Evolutionary conservation across 2,113 vertebrate genomes (phyloP).

Genomic region (Sclerurus mexicanus): DNA sequence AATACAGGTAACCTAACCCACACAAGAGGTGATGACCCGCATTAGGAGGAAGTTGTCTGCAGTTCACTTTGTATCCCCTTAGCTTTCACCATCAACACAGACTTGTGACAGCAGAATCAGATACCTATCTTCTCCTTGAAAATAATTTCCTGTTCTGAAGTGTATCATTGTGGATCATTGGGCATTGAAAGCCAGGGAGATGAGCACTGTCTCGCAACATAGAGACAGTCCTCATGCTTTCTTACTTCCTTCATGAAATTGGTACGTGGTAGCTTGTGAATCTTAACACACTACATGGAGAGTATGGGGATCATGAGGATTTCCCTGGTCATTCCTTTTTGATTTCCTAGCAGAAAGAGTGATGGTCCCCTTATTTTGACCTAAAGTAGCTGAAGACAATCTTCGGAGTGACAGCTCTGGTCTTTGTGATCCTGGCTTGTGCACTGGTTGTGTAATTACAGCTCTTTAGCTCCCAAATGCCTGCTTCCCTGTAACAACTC

Average conservation of each 20-base stretch:
- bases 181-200: neutral
- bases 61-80: neutral
- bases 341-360: neutral
- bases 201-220: neutral
- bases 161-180: fast-evolving
- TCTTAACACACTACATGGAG: neutral
- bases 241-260: neutral
- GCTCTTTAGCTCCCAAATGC: neutral
- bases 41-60: neutral
- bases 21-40: neutral
- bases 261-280: neutral
- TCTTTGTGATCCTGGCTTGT: neutral
- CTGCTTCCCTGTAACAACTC: neutral
- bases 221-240: neutral
- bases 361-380: neutral
- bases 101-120: neutral
- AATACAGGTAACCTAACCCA: neutral
- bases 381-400: neutral
- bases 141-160: neutral
- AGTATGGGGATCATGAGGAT: neutral
- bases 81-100: neutral
- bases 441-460: neutral
- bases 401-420: neutral
- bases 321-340: neutral
- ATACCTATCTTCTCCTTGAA: neutral